phyloP scores from a whole-genome alignment of 2,797 vertebrate species.

The Argya squamiceps region DNA sequence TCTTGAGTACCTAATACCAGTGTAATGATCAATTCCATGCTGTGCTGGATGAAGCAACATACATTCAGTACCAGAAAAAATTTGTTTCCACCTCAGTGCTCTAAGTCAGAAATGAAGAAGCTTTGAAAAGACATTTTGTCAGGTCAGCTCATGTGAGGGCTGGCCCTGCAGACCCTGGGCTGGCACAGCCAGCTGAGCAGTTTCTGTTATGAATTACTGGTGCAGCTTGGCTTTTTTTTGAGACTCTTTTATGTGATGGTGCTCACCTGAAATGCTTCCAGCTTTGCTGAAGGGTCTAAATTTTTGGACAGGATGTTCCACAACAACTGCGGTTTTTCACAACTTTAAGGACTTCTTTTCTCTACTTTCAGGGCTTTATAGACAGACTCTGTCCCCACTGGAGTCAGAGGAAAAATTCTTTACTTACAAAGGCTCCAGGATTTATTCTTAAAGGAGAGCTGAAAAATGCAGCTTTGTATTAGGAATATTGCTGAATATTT shows the following conservation, averaged over 20 bases:
- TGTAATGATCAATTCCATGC: background rate
- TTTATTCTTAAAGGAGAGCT: background rate
- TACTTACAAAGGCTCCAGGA: background rate
- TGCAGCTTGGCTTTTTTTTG: background rate
- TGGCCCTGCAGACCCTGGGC: background rate
- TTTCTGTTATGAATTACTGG: background rate
- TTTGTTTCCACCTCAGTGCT: background rate
- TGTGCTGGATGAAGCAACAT: background rate
- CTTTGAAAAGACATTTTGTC: background rate
- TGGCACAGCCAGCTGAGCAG: background rate
- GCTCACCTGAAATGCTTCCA: background rate
- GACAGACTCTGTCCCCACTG: background rate
- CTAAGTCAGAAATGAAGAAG: background rate
- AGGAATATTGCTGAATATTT: background rate
- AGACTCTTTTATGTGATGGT: background rate
- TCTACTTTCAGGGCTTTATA: background rate
- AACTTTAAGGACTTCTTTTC: background rate
- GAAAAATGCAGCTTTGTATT: background rate
- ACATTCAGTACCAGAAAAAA: background rate
- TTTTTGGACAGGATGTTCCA: background rate
- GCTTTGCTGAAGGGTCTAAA: background rate
- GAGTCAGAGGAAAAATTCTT: background rate
- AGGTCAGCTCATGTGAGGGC: background rate
- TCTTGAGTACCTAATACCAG: background rate
- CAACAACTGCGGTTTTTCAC: background rate